phyloP scores from a whole-genome alignment of 2,113 vertebrate genomes.

The Marmota monax region DNA sequence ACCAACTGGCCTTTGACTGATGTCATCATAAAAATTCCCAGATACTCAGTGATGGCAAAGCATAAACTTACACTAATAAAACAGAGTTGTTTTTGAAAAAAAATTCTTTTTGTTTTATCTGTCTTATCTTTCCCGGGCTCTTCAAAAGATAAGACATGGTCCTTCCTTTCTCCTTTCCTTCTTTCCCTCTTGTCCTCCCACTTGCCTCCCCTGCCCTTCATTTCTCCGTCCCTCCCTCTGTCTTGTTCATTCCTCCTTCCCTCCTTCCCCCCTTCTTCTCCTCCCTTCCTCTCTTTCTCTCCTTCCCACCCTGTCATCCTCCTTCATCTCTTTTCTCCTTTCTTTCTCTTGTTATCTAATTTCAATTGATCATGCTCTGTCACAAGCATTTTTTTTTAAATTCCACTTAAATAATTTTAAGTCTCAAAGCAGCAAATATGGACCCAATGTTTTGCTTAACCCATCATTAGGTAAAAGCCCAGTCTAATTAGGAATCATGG shows the following conservation, averaged over 20 bases:
- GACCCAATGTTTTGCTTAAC: neutral
- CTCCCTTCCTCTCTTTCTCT: neutral
- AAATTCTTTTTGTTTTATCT: neutral
- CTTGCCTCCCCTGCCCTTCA: too few species aligned
- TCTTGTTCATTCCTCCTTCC: too few species aligned
- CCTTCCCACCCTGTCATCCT: neutral
- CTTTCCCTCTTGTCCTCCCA: too few species aligned
- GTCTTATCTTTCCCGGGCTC: neutral
- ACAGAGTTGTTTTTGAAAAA: neutral
- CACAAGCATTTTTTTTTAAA: neutral
- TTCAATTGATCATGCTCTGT: neutral
- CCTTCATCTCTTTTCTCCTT: neutral
- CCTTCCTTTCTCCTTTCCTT: accelerated
- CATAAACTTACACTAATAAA: neutral
- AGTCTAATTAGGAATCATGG: neutral
- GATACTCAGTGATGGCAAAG: neutral
- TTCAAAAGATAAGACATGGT: neutral
- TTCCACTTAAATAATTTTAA: neutral
- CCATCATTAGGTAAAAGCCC: neutral
- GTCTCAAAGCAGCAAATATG: neutral
- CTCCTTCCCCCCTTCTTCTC: too few species aligned
- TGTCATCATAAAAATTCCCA: neutral
- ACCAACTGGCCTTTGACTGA: neutral
- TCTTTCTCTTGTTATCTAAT: neutral
- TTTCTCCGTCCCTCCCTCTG: too few species aligned